Base-by-base conservation (phyloP, 2,797 vertebrate species). In the Xiphorhynchus erythropygius region DNA sequence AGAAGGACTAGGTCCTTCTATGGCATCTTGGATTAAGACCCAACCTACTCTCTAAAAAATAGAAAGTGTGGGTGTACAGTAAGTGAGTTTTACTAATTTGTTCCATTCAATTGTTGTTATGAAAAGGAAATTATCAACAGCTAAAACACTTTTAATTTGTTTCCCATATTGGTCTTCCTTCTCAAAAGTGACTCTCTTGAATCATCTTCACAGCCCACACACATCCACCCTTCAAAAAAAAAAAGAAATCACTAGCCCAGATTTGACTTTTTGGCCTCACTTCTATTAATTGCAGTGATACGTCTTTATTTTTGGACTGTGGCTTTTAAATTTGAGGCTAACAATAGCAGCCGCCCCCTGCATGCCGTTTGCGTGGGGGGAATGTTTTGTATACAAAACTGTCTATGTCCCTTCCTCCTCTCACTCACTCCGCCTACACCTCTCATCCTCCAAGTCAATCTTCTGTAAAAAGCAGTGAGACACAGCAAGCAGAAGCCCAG, bases 361-460 rank as follows among this genome's bases (percentile, higher is more conserved):
- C 81, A 42, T 2, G 27, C 55, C n/a, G 4, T 70, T 94, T 94
- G 94, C 83, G 91, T 96, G 18, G 96, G 96, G 7, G 70, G 70
- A 73, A 77, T 96, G 91, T 95, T 95, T 95, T 94, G 95, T 95
- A 97, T 77, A 96, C 95, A 96, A 77, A 94, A 49, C 80, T 19
- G 71, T 69, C 86, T 67, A 0, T 55, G 42, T 64, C 57, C 65
- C 83, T 85, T 92, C 81, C 76, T 89, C 9, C 1, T 18, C 10
- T 62, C 67, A 33, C 47, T 78, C 76, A 39, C 47, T 21, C 91
- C 8, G 6, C 96, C 96, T 5, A 96, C 94, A n/a, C 37, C 28
- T 67, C 76, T 65, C 7, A 1, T 18, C 73, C 69, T 84, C 70
- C 25, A 5, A 67, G 85, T 13, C 15, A 8, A 32, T 15, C 37